Conservation (phyloP, 2,888 invertebrate species). For the Globia sparganii region DNA sequence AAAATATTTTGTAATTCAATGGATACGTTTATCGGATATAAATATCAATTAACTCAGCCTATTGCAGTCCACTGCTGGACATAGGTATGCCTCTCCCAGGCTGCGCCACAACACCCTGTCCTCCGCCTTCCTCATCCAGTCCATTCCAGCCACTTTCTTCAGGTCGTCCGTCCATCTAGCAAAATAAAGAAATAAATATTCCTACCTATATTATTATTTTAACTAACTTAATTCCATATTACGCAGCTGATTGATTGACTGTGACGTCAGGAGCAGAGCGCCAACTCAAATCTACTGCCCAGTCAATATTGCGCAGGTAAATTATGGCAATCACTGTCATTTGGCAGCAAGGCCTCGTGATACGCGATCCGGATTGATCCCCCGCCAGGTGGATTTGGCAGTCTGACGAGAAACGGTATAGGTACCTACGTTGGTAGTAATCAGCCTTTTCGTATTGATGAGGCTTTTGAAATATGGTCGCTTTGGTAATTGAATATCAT, state of each 20-base stretch:
- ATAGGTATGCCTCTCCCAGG: too few species aligned
- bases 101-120: too few species aligned
- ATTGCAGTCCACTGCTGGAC: too few species aligned
- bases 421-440: neutral
- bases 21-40: neutral
- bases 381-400: constrained; percentile 55
- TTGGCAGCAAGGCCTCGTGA: constrained; percentile 39
- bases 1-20: neutral
- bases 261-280: constrained; percentile 5
- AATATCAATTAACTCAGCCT: too few species aligned
- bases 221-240: neutral
- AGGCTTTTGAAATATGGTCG: constrained; percentile 9
- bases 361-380: constrained; percentile 30
- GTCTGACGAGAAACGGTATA: constrained; percentile 3
- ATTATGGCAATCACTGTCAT: constrained; percentile 40
- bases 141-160: too few species aligned
- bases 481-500: constrained; percentile 16
- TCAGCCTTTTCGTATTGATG: constrained; percentile 4
- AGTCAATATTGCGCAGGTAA: neutral
- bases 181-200: too few species aligned
- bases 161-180: too few species aligned
- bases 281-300: constrained; percentile 7
- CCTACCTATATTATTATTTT: neutral
- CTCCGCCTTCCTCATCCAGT: too few species aligned
- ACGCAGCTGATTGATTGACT: neutral